A percentile compares a stretch with the other conserved stretches of the same genome.
Conservation (phyloP, 2,797 vertebrate species). For the Rhincodon typus region DNA sequence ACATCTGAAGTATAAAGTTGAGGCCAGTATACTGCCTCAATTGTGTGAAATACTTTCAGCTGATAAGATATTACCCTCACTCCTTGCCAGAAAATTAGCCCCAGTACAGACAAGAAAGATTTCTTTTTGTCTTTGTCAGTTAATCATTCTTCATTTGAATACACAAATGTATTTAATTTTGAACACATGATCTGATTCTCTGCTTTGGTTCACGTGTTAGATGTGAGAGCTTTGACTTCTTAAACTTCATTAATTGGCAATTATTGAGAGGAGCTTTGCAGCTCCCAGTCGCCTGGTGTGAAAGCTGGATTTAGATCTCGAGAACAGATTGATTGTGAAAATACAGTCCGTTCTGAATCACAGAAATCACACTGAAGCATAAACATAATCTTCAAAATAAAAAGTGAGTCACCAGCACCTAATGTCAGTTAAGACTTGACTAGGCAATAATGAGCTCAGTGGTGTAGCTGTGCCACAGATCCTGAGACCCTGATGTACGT, state of each 20-base stretch:
- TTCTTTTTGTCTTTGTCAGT: neutral
- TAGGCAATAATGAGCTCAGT: conserved; percentile 9
- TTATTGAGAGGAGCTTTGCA: conserved; percentile 26
- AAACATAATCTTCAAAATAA: conserved; percentile 37
- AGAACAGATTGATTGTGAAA: conserved; percentile 37
- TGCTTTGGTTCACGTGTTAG: conserved; percentile 23
- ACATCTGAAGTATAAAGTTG: neutral
- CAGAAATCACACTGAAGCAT: conserved; percentile 28
- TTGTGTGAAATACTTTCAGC: neutral
- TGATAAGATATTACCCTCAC: neutral
- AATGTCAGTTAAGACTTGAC: neutral
- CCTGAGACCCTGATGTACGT: neutral
- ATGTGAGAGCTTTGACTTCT: neutral
- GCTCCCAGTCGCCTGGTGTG: conserved; percentile 32
- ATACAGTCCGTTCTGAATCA: conserved; percentile 34
- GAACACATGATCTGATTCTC: neutral
- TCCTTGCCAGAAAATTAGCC: neutral
- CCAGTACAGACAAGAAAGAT: neutral
- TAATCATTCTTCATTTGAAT: neutral
- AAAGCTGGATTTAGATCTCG: conserved; percentile 36
- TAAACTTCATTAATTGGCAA: conserved; percentile 33
- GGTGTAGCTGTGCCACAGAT: neutral
- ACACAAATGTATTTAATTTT: conserved; percentile 10
- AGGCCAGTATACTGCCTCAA: neutral
- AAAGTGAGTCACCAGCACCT: conserved; percentile 11